Conservation (phyloP, 2,113 vertebrate genomes). For the Oophaga pumilio region DNA sequence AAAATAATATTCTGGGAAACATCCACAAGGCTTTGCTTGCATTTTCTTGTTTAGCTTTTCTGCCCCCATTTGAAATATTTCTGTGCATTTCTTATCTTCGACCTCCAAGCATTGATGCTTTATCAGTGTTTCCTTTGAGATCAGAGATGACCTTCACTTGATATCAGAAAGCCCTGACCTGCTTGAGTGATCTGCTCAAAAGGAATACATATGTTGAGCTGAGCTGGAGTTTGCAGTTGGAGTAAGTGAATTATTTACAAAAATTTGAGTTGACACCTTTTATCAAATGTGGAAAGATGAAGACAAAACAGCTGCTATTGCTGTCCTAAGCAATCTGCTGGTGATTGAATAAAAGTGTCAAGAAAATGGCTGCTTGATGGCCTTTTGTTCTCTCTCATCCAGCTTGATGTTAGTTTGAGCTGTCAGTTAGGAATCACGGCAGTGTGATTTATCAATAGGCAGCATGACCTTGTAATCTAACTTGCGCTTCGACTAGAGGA, state of each 20-base stretch:
- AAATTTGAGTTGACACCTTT: constrained; percentile 99
- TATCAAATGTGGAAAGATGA: constrained; percentile 99
- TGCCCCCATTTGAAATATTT: constrained; percentile 77
- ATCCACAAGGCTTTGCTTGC: constrained; percentile 79
- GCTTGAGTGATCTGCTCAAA: constrained; percentile 89
- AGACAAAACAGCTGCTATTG: constrained; percentile 99
- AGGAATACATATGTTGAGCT: constrained; percentile 95
- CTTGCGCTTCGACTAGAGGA: constrained; percentile 72
- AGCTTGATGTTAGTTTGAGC: constrained; percentile 99
- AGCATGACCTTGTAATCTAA: constrained; percentile 92
- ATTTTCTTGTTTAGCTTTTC: constrained; percentile 85
- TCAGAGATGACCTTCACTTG: constrained; percentile 94
- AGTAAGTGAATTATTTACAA: constrained; percentile 99
- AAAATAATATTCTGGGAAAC: constrained; percentile 75
- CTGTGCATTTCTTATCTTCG: constrained; percentile 87
- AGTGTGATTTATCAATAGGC: constrained; percentile 99
- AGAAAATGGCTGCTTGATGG: constrained; percentile 99
- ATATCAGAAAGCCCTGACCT: constrained; percentile 96
- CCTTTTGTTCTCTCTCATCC: constrained; percentile 99
- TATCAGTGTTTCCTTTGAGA: constrained; percentile 81
- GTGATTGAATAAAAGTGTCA: constrained; percentile 99
- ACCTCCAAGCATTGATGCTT: constrained; percentile 90
- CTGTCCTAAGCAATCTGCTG: constrained; percentile 99
- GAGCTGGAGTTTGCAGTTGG: constrained; percentile 89
- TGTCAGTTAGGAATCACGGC: constrained; percentile 99